These are phyloP conservation scores for Hyppa rectilinea DNA, from an alignment of 2,888 invertebrate genomes.

Conservation along the genomic window DNA sequence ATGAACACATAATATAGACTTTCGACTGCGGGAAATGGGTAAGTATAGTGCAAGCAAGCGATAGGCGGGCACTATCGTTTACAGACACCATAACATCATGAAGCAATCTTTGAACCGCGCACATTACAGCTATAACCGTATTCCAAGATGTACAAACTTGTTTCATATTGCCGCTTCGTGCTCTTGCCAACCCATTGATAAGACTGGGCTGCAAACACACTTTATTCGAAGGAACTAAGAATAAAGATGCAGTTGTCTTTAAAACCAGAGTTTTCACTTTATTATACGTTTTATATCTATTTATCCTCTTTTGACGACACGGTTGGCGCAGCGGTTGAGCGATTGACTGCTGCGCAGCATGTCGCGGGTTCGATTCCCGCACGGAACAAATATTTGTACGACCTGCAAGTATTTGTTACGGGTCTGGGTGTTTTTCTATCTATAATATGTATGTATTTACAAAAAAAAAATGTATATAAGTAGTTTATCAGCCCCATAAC, in stretches of 20 bases:
- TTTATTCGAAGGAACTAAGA: background rate
- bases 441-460: no score
- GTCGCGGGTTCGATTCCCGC: no score
- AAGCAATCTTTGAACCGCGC: slow-evolving; percentile 48
- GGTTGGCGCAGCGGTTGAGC: no score
- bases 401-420: no score
- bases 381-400: no score
- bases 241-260: background rate
- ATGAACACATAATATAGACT: slow-evolving; percentile 38
- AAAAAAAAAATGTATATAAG: no score
- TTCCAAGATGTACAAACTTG: slow-evolving; percentile 43
- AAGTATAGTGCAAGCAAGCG: slow-evolving; percentile 42
- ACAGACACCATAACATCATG: slow-evolving; percentile 42
- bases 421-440: no score
- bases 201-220: background rate
- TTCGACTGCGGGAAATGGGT: slow-evolving; percentile 57
- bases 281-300: no score
- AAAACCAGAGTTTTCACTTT: no score
- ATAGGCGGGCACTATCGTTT: slow-evolving; percentile 47
- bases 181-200: slow-evolving; percentile 38
- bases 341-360: no score
- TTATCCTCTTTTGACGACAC: no score
- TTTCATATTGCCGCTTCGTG: slow-evolving; percentile 43
- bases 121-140: slow-evolving; percentile 40
- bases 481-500: no score